These are phyloP conservation scores for Eonycteris spelaea DNA, from an alignment of 2,113 vertebrate species.

Conservation along the genomic window DNA sequence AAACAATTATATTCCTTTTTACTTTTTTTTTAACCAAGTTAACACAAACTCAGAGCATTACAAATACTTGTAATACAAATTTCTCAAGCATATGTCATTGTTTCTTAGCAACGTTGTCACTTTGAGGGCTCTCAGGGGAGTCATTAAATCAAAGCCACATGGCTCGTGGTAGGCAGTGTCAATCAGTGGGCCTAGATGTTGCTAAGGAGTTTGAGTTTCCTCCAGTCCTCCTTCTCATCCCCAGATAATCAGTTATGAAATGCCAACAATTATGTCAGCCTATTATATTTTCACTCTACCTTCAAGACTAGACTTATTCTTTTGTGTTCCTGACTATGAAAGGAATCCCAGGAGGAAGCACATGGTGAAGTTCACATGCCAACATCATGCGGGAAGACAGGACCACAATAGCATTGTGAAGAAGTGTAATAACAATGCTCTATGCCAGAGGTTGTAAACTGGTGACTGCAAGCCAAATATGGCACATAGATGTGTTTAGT, in stretches of 20 bases:
- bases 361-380: rapidly evolving
- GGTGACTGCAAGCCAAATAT: neutral
- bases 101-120: neutral
- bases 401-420: neutral
- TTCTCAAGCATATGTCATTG: neutral
- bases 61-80: neutral
- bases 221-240: neutral
- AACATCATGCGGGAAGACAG: neutral
- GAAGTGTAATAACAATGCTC: neutral
- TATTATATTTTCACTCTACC: neutral
- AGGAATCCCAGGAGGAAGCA: neutral
- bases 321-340: neutral
- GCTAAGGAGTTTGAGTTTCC: neutral
- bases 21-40: neutral
- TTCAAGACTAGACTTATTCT: neutral
- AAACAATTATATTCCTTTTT: neutral
- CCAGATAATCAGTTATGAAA: neutral
- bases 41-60: neutral
- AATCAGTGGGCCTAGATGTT: neutral
- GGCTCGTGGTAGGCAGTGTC: neutral
- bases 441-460: neutral
- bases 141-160: neutral
- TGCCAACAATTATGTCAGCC: neutral
- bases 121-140: neutral
- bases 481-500: neutral